Base-by-base conservation (phyloP, 2,797 vertebrate species). In the Babyrousa celebensis region DNA sequence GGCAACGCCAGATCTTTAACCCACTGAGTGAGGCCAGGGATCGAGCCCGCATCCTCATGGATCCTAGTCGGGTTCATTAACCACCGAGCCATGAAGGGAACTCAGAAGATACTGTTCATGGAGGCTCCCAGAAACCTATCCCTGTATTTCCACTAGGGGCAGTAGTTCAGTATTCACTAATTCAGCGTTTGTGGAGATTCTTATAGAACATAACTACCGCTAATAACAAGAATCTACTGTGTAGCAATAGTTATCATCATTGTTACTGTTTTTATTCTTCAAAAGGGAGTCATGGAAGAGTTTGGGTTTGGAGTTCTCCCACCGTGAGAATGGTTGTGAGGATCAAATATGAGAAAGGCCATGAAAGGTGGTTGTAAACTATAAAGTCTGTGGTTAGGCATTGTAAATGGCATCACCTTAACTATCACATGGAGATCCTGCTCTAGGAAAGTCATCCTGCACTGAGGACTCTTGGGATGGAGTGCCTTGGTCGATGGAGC, bases 351-450 rank as follows among this genome's bases (percentile, higher is more conserved):
- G 48, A 43, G 29, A 18, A 70, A 71, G 48, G 17, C 60, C 89
- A 25, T 67, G 77, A 84, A 84, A 43, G 12, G 14, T 52, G 52
- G 20, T 5, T 29, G 0, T 43, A 15, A 89, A 78, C 43, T 91
- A 12, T 68, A 1, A 27, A 58, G 36, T 77, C 70, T 15, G 0
- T 62, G n/a, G 14, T 3, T 4, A 0, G 6, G 36, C 48, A 11
- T 40, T 52, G 58, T 58, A 48, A 77, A 43, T 11, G 60, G 25
- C 23, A 18, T 25, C 52, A 10, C 29, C 23, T 82, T 58, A n/a
- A 27, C 54, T 32, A 6, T 15, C 10, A 12, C 17, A 4, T 0
- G 63, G 36, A 29, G 21, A 3, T 68, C 29, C 70, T 79, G 27
- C 85, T 62, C 11, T 29, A 32, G 27, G 40, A 75, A 36, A 60